Evolutionary conservation across 2,888 invertebrate species (phyloP).

Genomic region (Agrotis puta): DNA sequence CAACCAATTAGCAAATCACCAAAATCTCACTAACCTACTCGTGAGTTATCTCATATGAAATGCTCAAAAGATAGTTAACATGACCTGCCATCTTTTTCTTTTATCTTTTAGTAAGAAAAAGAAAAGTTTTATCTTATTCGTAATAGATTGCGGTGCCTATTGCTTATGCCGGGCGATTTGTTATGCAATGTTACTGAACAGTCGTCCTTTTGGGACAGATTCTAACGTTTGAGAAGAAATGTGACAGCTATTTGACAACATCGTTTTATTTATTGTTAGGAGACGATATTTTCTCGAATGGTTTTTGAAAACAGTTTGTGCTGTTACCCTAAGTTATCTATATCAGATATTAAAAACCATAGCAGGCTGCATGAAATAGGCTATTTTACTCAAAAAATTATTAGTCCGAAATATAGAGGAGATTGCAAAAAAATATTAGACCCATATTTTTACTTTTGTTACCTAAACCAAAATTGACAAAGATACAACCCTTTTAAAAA

Average conservation of each 20-base stretch:
- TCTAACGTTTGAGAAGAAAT: constrained; percentile 33
- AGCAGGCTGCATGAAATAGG: background rate
- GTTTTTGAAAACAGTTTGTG: no score
- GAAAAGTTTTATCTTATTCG: constrained; percentile 22
- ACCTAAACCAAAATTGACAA: no score
- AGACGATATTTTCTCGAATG: no score
- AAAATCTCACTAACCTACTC: background rate
- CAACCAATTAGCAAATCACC: background rate
- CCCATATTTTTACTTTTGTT: no score
- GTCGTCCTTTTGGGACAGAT: constrained; percentile 41
- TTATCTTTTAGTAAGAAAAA: constrained; percentile 41
- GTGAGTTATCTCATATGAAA: constrained; percentile 17
- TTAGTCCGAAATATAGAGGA: no score
- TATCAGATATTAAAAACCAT: no score
- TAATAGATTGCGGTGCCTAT: constrained; percentile 49
- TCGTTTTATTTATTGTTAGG: constrained; percentile 11
- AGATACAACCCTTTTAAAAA: no score
- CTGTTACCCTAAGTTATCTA: background rate
- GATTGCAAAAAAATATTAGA: no score
- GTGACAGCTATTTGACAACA: background rate
- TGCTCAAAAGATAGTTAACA: constrained; percentile 4
- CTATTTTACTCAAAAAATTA: no score
- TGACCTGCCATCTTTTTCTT: constrained; percentile 33
- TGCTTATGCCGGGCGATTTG: constrained; percentile 42
- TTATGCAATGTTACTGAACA: constrained; percentile 34